Evolutionary conservation across 1,140 invertebrate species (phyloP).

Genomic region (Colletes latitarsis): DNA sequence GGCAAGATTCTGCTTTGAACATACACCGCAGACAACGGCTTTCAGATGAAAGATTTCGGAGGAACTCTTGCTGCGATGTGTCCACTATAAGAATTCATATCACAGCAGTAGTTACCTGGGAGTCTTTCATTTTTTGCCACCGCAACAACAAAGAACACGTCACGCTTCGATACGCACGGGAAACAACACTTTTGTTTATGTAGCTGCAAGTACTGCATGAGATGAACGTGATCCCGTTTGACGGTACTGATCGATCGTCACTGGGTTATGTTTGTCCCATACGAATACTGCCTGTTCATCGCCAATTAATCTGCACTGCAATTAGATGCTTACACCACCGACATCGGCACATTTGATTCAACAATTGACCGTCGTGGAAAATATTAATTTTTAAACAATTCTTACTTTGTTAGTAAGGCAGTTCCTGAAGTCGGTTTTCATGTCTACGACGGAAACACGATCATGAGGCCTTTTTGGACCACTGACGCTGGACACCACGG

Average conservation of each 20-base stretch:
- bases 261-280: slow-evolving; percentile 84
- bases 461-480: slow-evolving; percentile 99
- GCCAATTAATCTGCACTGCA: neutral
- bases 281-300: slow-evolving; percentile 69
- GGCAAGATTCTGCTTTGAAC: neutral
- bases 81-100: slow-evolving; percentile 75
- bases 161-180: neutral
- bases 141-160: neutral
- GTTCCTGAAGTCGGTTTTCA: slow-evolving; percentile 93
- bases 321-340: neutral
- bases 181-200: neutral
- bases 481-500: slow-evolving; percentile 96
- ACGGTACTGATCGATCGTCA: slow-evolving; percentile 79
- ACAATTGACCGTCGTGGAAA: too few relatives aligned
- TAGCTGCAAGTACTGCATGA: slow-evolving; percentile 66
- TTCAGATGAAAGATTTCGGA: slow-evolving; percentile 66
- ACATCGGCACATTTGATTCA: neutral
- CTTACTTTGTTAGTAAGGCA: slow-evolving; percentile 95
- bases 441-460: slow-evolving; percentile 92
- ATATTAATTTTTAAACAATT: neutral
- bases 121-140: slow-evolving; percentile 62
- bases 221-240: slow-evolving; percentile 81
- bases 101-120: slow-evolving; percentile 83
- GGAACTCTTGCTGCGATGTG: slow-evolving; percentile 82
- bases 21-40: neutral